Base-by-base conservation (phyloP, 2,888 invertebrate species). In the Dryobota labecula region DNA sequence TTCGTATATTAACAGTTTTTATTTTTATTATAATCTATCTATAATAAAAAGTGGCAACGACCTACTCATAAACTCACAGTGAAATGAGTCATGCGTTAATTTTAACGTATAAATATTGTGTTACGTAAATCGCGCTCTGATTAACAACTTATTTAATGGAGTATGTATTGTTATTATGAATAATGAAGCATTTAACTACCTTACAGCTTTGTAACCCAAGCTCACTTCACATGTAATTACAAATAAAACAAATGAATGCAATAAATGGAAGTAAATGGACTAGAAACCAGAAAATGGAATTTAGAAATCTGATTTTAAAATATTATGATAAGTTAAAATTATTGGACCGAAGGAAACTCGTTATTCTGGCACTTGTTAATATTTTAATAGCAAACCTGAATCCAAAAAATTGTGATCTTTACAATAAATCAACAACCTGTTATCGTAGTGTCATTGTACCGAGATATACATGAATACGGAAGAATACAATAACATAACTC, bases 121-220 rank as follows among this genome's bases (percentile, higher is more conserved):
- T 84, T 78, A 73, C 90, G 78, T 91, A 91, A 85, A 90, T 90
- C 76, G 89, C 90, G 88, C 80, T 91, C 91, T 73, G 89, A 73
- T 84, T 83, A 84, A 75, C 73, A 71, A 63, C 56, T 64, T 67
- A 73, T 66, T 68, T 64, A 49, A 61, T 76, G 62, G 49, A 54
- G 54, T 61, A 57, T 47, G 47, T 61, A 61, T 69, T 66, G 11
- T 73, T 72, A 30, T 65, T 57, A 62, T 30, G 27, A 65, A 68
- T 56, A 64, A 51, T 61, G 13, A 56, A 45, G 66, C 13, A 64
- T 64, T 38, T 15, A 53, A 54, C 24, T 47, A 57, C 43, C 8
- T 47, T 33, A 47, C 62, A 49, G 15, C 9, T 54, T 54, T 33
- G 15, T 41, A 43, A 15, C 7, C n/a, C 36, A 33, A 49, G 11